phyloP scores from a whole-genome alignment of 2,113 vertebrate species.

The Chionodraco myersi region DNA sequence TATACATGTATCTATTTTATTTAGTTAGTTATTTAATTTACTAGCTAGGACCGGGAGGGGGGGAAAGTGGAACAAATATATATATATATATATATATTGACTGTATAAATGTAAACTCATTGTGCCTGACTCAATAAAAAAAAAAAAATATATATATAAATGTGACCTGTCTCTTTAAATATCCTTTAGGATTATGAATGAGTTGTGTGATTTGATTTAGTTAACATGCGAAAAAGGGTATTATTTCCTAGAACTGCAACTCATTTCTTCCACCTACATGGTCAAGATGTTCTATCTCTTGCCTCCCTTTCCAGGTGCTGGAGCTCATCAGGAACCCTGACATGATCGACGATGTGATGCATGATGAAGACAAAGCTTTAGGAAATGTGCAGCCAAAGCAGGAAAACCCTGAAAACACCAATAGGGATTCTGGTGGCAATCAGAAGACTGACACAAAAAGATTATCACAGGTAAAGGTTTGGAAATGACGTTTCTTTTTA shows the following conservation, averaged over 20 bases:
- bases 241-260: background rate
- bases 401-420: background rate
- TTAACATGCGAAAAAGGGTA: background rate
- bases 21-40: too few relatives aligned
- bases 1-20: too few relatives aligned
- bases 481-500: background rate
- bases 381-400: constrained; percentile 10
- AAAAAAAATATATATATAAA: too few relatives aligned
- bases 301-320: constrained; percentile 40
- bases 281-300: background rate
- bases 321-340: constrained; percentile 58
- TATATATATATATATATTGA: too few relatives aligned
- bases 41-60: too few relatives aligned
- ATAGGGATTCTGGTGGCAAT: background rate
- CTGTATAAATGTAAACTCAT: too few relatives aligned
- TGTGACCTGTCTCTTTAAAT: background rate
- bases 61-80: too few relatives aligned
- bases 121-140: too few relatives aligned
- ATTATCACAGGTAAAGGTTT: constrained; percentile 19
- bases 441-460: constrained; percentile 22
- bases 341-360: constrained; percentile 46
- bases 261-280: background rate
- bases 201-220: background rate
- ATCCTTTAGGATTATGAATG: background rate
- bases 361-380: constrained; percentile 31